Base-by-base conservation (phyloP, 2,888 invertebrate genomes). In the Agriopis leucophaearia region DNA sequence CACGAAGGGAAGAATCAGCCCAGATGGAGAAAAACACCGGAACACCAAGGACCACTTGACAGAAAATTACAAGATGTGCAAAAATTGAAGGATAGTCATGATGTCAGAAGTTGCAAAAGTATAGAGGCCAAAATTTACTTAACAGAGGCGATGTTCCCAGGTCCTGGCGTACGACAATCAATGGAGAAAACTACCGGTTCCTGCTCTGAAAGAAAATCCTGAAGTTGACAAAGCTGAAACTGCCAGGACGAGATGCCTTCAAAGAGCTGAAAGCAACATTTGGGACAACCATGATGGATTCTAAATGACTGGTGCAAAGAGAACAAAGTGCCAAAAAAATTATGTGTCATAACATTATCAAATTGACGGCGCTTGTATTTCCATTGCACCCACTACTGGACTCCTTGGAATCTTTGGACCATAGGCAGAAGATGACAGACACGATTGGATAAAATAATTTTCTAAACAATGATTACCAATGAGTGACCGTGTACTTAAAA, bases 391-490 rank as follows among this genome's bases (percentile, higher is more conserved):
- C 10, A 16, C n/a, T n/a, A n/a, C n/a, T n/a, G n/a, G n/a, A n/a
- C n/a, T 13, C 16, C 38, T 0, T 8, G 16, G 7, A n/a, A n/a
- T 35, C 8, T 42, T n/a, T 13, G 13, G n/a, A 27, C 38, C 55
- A 48, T 35, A 1, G 18, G 48, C 16, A 4, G 27, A 27, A 1
- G 10, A n/a, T 6, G 9, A 16, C 16, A 10, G 5, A 7, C 35
- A 13, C 8, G 35, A 35, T n/a, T 35, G 35, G n/a, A 35, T 12
- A 4, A 38, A 15, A 48, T 64, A 57, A 44, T 71, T 73, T 74
- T 77, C 79, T 84, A 83, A 88, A 84, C 89, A 88, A 87, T 90
- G 86, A 81, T 81, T 81, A 81, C 85, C 82, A 77, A 81, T 77
- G 79, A 78, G 83, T 82, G 80, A 82, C 86, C 84, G 83, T 81